Evolutionary conservation across 1,140 invertebrate genomes (phyloP).

Genomic region (Caenorhabditis elegans): DNA sequence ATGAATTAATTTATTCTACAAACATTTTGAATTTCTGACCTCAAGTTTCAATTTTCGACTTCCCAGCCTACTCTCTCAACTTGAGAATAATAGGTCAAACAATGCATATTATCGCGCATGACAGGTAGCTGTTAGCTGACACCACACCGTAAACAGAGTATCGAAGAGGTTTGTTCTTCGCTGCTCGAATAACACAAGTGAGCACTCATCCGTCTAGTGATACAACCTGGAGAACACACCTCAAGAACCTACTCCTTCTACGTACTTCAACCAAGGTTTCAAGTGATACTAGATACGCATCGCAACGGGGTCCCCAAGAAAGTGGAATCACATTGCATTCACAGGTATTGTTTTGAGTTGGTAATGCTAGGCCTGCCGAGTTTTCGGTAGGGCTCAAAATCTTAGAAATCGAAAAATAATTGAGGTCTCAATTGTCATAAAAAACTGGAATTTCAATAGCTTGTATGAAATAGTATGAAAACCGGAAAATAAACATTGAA

Average conservation of each 20-base stretch:
- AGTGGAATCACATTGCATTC: slow-evolving; percentile 31
- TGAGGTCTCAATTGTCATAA: too few species aligned
- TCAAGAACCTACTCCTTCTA: slow-evolving; percentile 18
- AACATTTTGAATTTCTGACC: too few species aligned
- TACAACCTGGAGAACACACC: slow-evolving; percentile 31
- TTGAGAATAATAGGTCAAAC: too few species aligned
- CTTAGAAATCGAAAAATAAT: too few species aligned
- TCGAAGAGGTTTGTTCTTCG: slow-evolving; percentile 13
- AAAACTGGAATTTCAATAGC: too few species aligned
- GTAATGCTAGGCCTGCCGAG: too few species aligned
- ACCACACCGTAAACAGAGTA: slow-evolving; percentile 22
- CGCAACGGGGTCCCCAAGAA: neutral
- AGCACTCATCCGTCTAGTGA: slow-evolving; percentile 31
- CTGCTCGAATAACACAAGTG: slow-evolving; percentile 27
- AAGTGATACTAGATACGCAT: slow-evolving; percentile 23
- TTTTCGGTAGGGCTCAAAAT: too few species aligned
- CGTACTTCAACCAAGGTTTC: slow-evolving; percentile 11
- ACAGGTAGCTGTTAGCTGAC: slow-evolving; percentile 13
- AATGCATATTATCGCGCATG: neutral
- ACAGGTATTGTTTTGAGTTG: neutral
- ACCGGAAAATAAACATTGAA: too few species aligned
- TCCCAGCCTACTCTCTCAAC: too few species aligned
- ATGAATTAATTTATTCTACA: too few species aligned
- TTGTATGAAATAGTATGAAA: too few species aligned
- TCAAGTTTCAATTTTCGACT: too few species aligned